These are phyloP conservation scores for Ametastegia equiseti DNA, from an alignment of 2,888 invertebrate species.

Conservation along the genomic window DNA sequence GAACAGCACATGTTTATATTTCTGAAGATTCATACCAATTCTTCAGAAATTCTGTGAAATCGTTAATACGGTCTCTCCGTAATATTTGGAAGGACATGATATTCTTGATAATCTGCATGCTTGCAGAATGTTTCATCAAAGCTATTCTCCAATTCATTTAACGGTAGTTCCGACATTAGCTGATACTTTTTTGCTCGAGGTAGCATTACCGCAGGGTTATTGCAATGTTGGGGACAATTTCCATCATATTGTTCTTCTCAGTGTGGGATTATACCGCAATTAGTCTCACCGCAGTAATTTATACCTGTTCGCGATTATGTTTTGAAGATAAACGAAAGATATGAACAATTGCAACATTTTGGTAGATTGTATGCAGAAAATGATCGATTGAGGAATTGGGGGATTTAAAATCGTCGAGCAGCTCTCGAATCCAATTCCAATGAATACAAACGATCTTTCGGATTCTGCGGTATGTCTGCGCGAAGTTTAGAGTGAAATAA, in stretches of 20 bases:
- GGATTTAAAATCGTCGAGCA: neutral
- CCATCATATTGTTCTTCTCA: neutral
- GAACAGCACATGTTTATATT: too few species aligned
- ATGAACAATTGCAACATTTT: neutral
- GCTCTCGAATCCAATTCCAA: neutral
- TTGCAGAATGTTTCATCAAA: neutral
- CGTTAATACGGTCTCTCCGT: too few species aligned
- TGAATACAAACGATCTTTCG: neutral
- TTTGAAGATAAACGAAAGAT: neutral
- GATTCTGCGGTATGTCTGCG: neutral
- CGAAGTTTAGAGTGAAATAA: neutral
- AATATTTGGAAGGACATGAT: neutral
- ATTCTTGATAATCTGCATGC: neutral
- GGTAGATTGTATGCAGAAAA: neutral
- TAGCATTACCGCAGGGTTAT: neutral
- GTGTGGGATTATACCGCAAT: neutral
- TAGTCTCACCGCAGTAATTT: neutral
- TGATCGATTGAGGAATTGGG: neutral
- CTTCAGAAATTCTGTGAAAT: too few species aligned
- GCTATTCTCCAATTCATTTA: neutral
- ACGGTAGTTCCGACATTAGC: neutral
- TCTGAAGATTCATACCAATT: too few species aligned
- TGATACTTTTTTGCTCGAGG: neutral
- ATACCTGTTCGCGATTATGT: neutral
- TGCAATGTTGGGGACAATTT: neutral